These are phyloP conservation scores for Crotophaga sulcirostris DNA, from an alignment of 2,113 vertebrate genomes.

Conservation along the genomic window DNA sequence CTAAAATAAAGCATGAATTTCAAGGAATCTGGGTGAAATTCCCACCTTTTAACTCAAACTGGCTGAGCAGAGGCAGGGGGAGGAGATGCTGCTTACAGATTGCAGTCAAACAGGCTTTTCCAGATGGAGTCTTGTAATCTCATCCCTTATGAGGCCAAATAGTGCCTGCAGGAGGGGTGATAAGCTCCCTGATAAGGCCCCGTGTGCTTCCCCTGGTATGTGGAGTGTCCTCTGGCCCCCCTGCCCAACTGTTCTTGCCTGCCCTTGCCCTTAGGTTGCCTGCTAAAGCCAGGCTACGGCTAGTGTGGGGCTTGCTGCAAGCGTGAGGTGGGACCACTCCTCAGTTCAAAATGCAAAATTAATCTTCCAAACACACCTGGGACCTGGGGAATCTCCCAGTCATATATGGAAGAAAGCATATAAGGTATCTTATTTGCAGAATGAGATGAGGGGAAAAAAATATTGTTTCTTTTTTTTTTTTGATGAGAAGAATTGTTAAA, in stretches of 20 bases:
- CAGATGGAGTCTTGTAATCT: neutral
- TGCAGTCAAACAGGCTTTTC: neutral
- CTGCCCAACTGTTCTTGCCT: neutral
- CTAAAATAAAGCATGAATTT: neutral
- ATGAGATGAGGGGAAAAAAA: neutral
- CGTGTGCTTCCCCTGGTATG: neutral
- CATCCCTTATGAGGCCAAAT: neutral
- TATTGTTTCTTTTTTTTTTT: neutral
- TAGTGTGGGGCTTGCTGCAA: fast-evolving
- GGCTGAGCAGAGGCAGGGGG: neutral
- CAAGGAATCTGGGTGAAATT: neutral
- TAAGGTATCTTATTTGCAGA: neutral
- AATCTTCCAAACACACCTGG: neutral
- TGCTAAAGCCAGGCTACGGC: neutral
- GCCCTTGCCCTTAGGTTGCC: neutral
- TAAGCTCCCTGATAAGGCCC: neutral
- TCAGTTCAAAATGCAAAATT: neutral
- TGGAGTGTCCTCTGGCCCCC: neutral
- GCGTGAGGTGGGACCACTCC: neutral
- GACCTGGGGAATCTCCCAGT: neutral
- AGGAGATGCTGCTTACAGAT: neutral
- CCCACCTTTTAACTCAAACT: neutral
- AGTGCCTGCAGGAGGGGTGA: neutral
- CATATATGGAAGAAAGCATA: neutral
- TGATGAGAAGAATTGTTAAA: neutral